These are phyloP conservation scores for Pachycephus smyrnensis DNA, from an alignment of 2,888 invertebrate genomes.

Conservation along the genomic window DNA sequence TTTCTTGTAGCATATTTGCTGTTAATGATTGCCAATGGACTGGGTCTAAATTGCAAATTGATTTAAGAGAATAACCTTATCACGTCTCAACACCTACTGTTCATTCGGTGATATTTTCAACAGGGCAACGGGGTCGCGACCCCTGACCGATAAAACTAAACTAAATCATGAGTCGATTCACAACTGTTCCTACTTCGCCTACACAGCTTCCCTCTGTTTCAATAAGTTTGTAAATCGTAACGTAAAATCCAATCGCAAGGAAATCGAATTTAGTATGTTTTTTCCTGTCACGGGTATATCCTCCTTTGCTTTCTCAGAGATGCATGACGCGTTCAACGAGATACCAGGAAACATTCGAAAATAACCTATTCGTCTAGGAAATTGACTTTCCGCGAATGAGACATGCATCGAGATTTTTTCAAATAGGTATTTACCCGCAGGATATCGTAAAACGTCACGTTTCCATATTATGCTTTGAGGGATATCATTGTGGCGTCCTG, in stretches of 20 bases:
- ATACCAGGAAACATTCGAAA: neutral
- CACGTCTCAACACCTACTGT: conserved; percentile 18
- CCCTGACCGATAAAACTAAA: conserved; percentile 23
- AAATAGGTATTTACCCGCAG: neutral
- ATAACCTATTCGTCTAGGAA: neutral
- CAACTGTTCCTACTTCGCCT: conserved; percentile 14
- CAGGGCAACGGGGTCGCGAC: conserved; percentile 8
- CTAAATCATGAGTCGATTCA: conserved; percentile 29
- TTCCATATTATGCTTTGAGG: neutral
- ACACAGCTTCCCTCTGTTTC: conserved; percentile 3
- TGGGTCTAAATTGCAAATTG: conserved; percentile 15
- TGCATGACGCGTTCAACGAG: neutral
- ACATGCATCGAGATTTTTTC: neutral
- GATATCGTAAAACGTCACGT: neutral
- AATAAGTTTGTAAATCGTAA: neutral
- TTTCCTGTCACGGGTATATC: neutral
- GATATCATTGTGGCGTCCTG: neutral
- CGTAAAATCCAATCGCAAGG: neutral
- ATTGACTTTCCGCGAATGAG: neutral
- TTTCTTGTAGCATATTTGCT: neutral
- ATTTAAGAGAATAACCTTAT: conserved; percentile 26
- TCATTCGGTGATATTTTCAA: conserved; percentile 29
- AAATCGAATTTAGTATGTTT: neutral
- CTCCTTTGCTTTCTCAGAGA: neutral
- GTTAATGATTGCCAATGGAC: neutral